These are phyloP conservation scores for Serilophus lunatus DNA, from an alignment of 2,113 vertebrate species.

Conservation along the genomic window DNA sequence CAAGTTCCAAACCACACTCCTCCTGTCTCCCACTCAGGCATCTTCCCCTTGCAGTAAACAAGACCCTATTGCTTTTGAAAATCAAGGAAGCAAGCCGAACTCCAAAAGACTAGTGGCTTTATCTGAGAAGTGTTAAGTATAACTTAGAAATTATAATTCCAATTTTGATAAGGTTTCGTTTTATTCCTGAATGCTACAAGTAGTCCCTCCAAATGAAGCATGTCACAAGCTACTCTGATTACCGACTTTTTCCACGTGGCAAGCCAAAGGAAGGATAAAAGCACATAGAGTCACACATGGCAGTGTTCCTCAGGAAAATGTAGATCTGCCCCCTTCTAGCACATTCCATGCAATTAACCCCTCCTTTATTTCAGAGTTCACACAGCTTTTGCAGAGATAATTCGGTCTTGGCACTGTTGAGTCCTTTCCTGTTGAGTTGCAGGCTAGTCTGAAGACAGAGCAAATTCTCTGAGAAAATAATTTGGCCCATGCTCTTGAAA, in stretches of 20 bases:
- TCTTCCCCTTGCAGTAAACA: neutral
- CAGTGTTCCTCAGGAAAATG: slow-evolving; percentile 15
- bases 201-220: neutral
- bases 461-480: neutral
- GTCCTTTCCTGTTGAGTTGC: neutral
- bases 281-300: neutral
- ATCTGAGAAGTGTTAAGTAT: neutral
- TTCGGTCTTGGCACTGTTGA: neutral
- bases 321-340: neutral
- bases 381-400: neutral
- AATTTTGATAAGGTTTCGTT: neutral
- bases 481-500: neutral
- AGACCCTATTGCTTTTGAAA: neutral
- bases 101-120: neutral
- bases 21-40: neutral
- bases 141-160: neutral
- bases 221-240: neutral
- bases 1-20: neutral
- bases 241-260: slow-evolving; percentile 22
- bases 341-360: neutral
- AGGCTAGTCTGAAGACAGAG: neutral
- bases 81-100: neutral
- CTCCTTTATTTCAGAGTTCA: neutral
- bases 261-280: slow-evolving; percentile 39
- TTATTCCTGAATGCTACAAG: neutral